Evolutionary conservation across 2,888 invertebrate species (phyloP), one percentile per base, ranked within the genome.

Genomic region (Scaptomyza tumidula): DNA sequence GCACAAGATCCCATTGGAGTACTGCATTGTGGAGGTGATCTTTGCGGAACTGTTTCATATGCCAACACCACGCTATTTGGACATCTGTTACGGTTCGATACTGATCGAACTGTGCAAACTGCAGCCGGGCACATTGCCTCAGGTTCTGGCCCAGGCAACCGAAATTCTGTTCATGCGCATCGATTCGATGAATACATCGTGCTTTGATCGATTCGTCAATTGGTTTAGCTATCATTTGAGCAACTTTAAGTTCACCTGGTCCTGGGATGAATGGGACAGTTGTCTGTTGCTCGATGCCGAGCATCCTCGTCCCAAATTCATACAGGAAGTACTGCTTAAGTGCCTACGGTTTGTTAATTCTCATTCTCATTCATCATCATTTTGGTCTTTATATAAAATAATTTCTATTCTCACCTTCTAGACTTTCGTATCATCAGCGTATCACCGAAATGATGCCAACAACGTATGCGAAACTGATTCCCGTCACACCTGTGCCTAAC

Each of bases 211-310:
- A 86, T 98, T 99, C 91, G 97, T 97, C 27, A 96, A 95, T 91
- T 99, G 99, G 99, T 99, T 99, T 92, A 95, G 97, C 0, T 99
- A 99, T 92, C 99, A 99, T 93, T 94, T 99, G 92, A 99, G 99
- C 91, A 99, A 99, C 93, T 99, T 99, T 92, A 99, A 99, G 92
- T 99, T 98, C 91, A 95, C 98, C 57, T 99, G 99, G 99, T 98
- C 98, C 2, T 99, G 99, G 99, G 97, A 98, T 78, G 98, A 98
- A 90, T 98, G 98, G 98, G 96, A 96, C 89, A 95, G 95, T 13
- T 97, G 97, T 86, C 93, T 97, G n/a, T 94, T 95, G 74, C 93
- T 97, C 27, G 97, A 98, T 90, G 91, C 94, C 1, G 97, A 98
- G 88, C 97, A 98, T 92, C 99, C 99, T 0, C 96, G 98, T 82